These are phyloP conservation scores for Eremophila alpestris DNA, from an alignment of 2,797 vertebrate species.

Conservation along the genomic window DNA sequence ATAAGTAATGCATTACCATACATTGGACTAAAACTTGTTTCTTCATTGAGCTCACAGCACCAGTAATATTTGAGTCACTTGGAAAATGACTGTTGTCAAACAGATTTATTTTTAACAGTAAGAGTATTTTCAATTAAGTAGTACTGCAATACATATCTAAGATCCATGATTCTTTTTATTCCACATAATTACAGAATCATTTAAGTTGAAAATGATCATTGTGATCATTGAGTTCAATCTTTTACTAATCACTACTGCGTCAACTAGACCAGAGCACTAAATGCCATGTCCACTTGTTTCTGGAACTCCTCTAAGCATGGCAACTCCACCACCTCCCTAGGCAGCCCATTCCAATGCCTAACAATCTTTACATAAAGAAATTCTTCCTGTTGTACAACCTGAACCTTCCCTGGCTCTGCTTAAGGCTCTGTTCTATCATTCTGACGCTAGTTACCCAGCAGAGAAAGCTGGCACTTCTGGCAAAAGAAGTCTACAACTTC, in stretches of 20 bases:
- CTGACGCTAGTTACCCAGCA: not conserved
- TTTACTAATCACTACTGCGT: not conserved
- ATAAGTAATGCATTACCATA: not conserved
- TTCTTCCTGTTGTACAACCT: not conserved
- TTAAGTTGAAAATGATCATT: not conserved
- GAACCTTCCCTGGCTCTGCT: not conserved
- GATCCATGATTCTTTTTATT: not conserved
- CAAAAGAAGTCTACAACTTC: no score
- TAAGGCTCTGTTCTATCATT: not conserved
- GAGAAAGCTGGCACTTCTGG: not conserved
- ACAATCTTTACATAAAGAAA: not conserved
- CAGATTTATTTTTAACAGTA: not conserved
- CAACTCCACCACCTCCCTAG: no score
- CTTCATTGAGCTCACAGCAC: not conserved
- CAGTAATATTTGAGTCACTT: not conserved
- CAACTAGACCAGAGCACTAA: not conserved
- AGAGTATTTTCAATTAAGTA: not conserved
- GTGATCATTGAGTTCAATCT: not conserved
- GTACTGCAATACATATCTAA: not conserved
- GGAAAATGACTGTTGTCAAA: not conserved
- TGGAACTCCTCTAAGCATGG: not conserved
- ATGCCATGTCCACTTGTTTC: not conserved
- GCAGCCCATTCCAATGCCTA: not conserved
- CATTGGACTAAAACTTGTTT: not conserved
- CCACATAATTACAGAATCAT: no score